These are phyloP conservation scores for Germaria angustata DNA, from an alignment of 2,888 invertebrate genomes.

Conservation along the genomic window DNA sequence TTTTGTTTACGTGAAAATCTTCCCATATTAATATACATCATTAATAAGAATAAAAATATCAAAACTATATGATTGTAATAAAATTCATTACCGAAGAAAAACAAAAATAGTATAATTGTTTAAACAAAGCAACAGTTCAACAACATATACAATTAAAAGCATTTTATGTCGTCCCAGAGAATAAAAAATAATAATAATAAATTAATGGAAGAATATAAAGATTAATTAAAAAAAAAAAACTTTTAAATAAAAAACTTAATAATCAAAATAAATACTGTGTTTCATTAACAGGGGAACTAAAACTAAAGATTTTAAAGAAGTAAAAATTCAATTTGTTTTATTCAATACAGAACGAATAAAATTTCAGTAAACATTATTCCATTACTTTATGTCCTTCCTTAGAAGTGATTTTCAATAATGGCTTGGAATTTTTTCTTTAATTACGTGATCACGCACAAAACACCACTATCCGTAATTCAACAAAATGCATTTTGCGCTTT, in stretches of 20 bases:
- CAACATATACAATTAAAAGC: constrained; percentile 48
- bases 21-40: constrained; percentile 9
- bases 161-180: constrained; percentile 65
- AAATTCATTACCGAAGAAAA: constrained; percentile 35
- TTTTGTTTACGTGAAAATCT: neutral
- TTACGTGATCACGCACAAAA: too few species aligned
- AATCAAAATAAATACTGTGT: constrained; percentile 39
- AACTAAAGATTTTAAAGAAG: too few species aligned
- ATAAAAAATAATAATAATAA: constrained; percentile 34
- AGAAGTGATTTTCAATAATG: too few species aligned
- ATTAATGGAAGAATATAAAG: constrained; percentile 9
- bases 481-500: too few species aligned
- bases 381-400: too few species aligned
- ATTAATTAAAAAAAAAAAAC: too few species aligned
- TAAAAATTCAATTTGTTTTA: too few species aligned
- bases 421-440: too few species aligned
- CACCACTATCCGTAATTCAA: too few species aligned
- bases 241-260: constrained; percentile 64
- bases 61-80: constrained; percentile 52
- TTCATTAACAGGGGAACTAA: neutral
- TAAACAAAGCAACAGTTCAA: constrained; percentile 49
- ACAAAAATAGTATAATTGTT: constrained; percentile 50
- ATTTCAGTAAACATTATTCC: too few species aligned
- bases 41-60: neutral
- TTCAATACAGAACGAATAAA: too few species aligned